These are phyloP conservation scores for Lochmaea crataegi DNA, from an alignment of 2,888 invertebrate species.

Conservation along the genomic window DNA sequence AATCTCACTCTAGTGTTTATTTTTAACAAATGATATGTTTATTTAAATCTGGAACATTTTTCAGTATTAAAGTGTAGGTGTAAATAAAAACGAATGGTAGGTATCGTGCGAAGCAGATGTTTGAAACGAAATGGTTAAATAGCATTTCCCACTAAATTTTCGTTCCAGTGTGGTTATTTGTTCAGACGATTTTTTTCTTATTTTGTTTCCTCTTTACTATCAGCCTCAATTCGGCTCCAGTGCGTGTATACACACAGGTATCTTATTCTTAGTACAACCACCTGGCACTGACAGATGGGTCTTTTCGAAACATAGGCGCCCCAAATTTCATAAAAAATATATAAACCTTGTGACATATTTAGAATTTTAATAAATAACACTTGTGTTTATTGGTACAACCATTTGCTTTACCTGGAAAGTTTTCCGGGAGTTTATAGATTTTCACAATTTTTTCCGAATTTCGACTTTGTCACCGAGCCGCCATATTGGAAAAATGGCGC, in stretches of 20 bases:
- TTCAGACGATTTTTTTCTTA: not conserved
- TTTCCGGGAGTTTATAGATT: too few relatives aligned
- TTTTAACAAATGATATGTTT: too few relatives aligned
- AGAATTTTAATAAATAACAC: not conserved
- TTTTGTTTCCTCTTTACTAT: not conserved
- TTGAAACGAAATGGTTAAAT: not conserved
- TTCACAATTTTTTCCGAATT: too few relatives aligned
- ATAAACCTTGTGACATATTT: not conserved
- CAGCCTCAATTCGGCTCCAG: not conserved
- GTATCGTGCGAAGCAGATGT: not conserved
- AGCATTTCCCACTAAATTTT: not conserved
- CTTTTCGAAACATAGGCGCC: constrained; percentile 12
- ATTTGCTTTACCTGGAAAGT: too few relatives aligned
- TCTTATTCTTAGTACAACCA: constrained; percentile 6
- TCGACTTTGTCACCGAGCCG: too few relatives aligned
- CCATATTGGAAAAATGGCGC: too few relatives aligned
- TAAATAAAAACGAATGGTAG: not conserved
- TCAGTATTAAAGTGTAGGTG: too few relatives aligned
- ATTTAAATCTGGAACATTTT: too few relatives aligned
- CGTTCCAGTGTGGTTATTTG: not conserved
- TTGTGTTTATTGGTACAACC: too few relatives aligned
- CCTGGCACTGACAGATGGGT: constrained; percentile 11
- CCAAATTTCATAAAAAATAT: not conserved
- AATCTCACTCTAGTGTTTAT: too few relatives aligned
- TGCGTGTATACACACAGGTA: constrained; percentile 3